Percentiles rank a stretch among this genome's conserved stretches.
Evolutionary conservation across 2,888 invertebrate genomes (phyloP).

Genomic region (Drosophila paramelanica): DNA sequence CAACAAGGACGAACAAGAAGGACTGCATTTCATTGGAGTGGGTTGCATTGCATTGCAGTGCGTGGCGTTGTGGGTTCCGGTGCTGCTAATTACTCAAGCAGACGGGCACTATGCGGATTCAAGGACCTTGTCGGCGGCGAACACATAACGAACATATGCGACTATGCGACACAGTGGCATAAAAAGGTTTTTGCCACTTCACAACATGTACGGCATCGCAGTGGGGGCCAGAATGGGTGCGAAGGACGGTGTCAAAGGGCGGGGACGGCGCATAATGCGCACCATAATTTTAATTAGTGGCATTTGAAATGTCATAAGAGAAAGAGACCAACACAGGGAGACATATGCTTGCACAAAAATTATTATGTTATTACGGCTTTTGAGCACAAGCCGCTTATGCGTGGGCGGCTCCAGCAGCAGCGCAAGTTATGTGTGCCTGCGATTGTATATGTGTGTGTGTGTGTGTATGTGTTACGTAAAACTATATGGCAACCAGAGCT

Average conservation of each 20-base stretch:
- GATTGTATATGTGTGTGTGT: neutral
- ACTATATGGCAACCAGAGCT: conserved; percentile 18
- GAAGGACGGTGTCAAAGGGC: conserved; percentile 13
- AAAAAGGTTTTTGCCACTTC: conserved; percentile 65
- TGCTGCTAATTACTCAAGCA: conserved; percentile 76
- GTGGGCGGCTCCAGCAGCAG: conserved; percentile 38
- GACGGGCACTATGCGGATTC: conserved; percentile 54
- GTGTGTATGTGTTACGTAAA: conserved; percentile 3
- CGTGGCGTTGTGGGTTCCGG: conserved; percentile 49
- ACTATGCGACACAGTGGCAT: conserved; percentile 69
- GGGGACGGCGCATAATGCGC: conserved; percentile 41
- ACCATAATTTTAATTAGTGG: conserved; percentile 74
- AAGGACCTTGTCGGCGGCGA: conserved; percentile 72
- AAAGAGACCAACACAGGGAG: conserved; percentile 9
- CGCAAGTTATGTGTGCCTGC: neutral
- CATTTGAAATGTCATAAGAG: conserved; percentile 56
- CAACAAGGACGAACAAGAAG: conserved; percentile 41
- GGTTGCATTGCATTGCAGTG: conserved; percentile 39
- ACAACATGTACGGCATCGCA: conserved; percentile 31
- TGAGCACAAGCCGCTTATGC: conserved; percentile 65
- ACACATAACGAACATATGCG: conserved; percentile 74
- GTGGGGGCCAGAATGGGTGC: conserved; percentile 7
- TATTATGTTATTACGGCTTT: conserved; percentile 75
- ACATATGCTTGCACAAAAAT: conserved; percentile 41
- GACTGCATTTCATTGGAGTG: conserved; percentile 49